phyloP scores from a whole-genome alignment of 2,113 vertebrate species.

The Emydocephalus ijimae region DNA sequence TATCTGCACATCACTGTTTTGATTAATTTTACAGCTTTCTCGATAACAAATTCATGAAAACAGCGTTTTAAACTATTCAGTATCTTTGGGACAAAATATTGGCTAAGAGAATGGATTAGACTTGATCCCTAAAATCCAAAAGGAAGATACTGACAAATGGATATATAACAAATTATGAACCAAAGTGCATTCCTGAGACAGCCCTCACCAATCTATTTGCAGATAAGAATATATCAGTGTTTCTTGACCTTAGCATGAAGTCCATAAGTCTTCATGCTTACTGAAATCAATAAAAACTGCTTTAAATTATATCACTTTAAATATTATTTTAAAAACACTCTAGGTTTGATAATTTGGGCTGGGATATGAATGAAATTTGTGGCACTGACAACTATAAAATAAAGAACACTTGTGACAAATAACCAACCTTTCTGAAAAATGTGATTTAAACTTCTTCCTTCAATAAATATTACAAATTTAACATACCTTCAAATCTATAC shows the following conservation, averaged over 20 bases:
- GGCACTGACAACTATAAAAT: not conserved
- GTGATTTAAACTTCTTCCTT: not conserved
- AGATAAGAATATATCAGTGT: not conserved
- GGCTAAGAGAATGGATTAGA: not conserved
- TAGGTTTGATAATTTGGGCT: not conserved
- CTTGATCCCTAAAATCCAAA: not conserved
- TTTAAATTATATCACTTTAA: not conserved
- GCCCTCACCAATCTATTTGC: not conserved
- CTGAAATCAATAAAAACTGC: not conserved
- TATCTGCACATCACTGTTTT: not conserved
- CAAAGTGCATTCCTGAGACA: not conserved
- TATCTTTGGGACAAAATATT: not conserved
- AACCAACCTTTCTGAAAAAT: not conserved
- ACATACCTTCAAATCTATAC: constrained; percentile 35
- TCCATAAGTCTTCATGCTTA: not conserved
- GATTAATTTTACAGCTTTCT: constrained; percentile 10
- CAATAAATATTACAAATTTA: constrained; percentile 26
- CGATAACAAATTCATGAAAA: constrained; percentile 6
- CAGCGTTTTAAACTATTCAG: not conserved
- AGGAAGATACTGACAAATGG: not conserved
- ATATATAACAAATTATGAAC: not conserved
- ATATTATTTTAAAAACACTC: not conserved
- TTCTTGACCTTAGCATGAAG: not conserved
- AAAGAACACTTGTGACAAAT: not conserved
- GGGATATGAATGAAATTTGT: not conserved